Conservation (phyloP, 2,797 vertebrate genomes). For the Caiman crocodilus region DNA sequence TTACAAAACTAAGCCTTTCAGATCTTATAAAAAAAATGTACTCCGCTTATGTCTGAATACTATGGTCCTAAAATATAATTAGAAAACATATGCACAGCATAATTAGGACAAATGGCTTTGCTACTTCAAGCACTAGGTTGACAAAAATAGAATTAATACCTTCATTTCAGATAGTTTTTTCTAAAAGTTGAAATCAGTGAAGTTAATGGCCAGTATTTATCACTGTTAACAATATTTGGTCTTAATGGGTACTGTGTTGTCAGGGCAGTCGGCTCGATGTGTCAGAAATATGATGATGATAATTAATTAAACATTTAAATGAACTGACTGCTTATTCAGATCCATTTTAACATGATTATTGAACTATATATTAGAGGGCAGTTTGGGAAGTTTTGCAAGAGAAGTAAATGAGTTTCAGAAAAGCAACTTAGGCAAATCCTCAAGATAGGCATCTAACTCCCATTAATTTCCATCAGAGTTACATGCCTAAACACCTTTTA, state of each 20-base stretch:
- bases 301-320: slow-evolving; percentile 14
- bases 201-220: slow-evolving; percentile 50
- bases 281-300: background rate
- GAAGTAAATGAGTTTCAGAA: slow-evolving; percentile 5
- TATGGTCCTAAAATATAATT: slow-evolving; percentile 26
- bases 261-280: background rate
- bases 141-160: slow-evolving; percentile 57
- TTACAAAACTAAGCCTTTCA: slow-evolving; percentile 30
- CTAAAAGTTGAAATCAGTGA: slow-evolving; percentile 48
- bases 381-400: slow-evolving; percentile 25
- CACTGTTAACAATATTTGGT: slow-evolving; percentile 46
- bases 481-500: background rate
- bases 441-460: background rate
- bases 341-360: slow-evolving; percentile 26
- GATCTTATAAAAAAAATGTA: background rate
- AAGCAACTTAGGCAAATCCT: background rate
- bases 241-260: slow-evolving; percentile 39
- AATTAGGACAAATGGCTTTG: slow-evolving; percentile 40
- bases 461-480: background rate
- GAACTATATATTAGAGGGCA: slow-evolving; percentile 28
- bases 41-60: background rate
- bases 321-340: slow-evolving; percentile 31
- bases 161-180: slow-evolving; percentile 49
- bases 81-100: background rate
- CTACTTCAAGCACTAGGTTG: background rate